phyloP scores from a whole-genome alignment of 2,888 invertebrate species.

The Iselma pallidipennis region DNA sequence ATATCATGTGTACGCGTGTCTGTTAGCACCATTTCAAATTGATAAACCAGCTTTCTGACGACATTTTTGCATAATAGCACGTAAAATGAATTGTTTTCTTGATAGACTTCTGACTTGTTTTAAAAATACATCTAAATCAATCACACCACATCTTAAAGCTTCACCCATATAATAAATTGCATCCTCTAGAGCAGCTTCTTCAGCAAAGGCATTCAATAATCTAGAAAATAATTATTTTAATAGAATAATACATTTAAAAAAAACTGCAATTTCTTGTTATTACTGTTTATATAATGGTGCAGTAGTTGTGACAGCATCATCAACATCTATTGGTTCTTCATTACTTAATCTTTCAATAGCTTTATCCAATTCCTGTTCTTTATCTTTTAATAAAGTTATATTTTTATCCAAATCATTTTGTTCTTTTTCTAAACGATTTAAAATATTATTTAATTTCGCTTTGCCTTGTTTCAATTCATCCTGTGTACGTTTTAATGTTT shows the following conservation, averaged over 20 bases:
- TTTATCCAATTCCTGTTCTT: slow-evolving; percentile 82
- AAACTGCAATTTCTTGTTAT: slow-evolving; percentile 27
- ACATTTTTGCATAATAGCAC: slow-evolving; percentile 96
- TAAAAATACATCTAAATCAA: slow-evolving; percentile 94
- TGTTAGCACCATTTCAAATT: slow-evolving; percentile 59
- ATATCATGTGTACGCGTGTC: background rate
- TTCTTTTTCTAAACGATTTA: slow-evolving; percentile 76
- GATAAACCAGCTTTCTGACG: slow-evolving; percentile 89
- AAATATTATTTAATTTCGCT: slow-evolving; percentile 76
- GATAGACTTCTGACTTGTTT: slow-evolving; percentile 96
- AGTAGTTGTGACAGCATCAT: slow-evolving; percentile 95
- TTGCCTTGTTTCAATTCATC: slow-evolving; percentile 86
- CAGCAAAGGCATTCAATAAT: slow-evolving; percentile 91
- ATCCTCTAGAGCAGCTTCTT: slow-evolving; percentile 98
- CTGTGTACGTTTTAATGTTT: slow-evolving; percentile 84
- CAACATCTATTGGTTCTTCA: slow-evolving; percentile 85
- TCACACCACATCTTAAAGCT: slow-evolving; percentile 86
- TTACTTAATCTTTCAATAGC: slow-evolving; percentile 76
- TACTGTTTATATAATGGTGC: slow-evolving; percentile 95
- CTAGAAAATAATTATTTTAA: slow-evolving; percentile 54
- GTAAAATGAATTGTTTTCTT: slow-evolving; percentile 92
- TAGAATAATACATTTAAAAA: slow-evolving; percentile 5
- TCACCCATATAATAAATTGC: slow-evolving; percentile 98
- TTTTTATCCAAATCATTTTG: slow-evolving; percentile 83
- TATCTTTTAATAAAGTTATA: slow-evolving; percentile 80